Percentiles rank a stretch among this genome's conserved stretches.
phyloP scores from a whole-genome alignment of 64 coral and sea anemone genomes.

The Hydrozoanthus tunicans region DNA sequence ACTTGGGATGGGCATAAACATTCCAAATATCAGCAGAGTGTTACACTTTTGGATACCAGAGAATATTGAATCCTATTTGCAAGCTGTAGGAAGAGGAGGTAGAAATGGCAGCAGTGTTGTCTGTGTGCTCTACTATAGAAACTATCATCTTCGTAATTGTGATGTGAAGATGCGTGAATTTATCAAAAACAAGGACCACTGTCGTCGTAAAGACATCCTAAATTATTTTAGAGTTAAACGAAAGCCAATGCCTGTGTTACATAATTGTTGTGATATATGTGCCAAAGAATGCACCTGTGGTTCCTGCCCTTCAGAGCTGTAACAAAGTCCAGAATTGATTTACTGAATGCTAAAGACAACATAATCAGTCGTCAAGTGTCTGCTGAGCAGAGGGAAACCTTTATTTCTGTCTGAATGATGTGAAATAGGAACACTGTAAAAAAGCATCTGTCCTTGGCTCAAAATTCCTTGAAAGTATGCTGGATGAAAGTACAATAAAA shows the following conservation, averaged over 20 bases:
- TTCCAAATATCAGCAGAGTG: conserved; percentile 60
- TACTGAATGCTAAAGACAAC: conserved; percentile 23
- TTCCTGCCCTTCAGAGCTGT: conserved; percentile 11
- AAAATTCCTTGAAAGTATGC: not conserved
- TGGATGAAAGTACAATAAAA: not conserved
- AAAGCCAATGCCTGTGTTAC: not conserved
- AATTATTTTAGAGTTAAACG: conserved; percentile 47
- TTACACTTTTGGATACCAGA: conserved; percentile 60
- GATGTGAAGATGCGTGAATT: conserved; percentile 44
- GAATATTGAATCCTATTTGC: conserved; percentile 55
- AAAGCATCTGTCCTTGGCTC: not conserved
- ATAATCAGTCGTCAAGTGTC: conserved; percentile 9
- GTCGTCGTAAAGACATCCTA: conserved; percentile 21
- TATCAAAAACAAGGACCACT: conserved; percentile 29
- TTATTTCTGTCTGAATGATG: not conserved
- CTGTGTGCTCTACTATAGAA: conserved; percentile 35
- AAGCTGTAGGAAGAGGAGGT: conserved; percentile 64
- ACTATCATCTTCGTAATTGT: conserved; percentile 54
- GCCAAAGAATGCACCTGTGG: conserved; percentile 66
- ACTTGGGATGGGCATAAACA: conserved; percentile 66
- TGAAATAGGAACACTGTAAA: not conserved
- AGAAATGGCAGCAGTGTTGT: conserved; percentile 42
- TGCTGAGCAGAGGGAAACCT: not conserved
- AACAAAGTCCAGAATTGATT: conserved; percentile 26
- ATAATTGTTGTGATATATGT: conserved; percentile 66